phyloP scores from a whole-genome alignment of 1,140 invertebrate species.

The Patella vulgata region DNA sequence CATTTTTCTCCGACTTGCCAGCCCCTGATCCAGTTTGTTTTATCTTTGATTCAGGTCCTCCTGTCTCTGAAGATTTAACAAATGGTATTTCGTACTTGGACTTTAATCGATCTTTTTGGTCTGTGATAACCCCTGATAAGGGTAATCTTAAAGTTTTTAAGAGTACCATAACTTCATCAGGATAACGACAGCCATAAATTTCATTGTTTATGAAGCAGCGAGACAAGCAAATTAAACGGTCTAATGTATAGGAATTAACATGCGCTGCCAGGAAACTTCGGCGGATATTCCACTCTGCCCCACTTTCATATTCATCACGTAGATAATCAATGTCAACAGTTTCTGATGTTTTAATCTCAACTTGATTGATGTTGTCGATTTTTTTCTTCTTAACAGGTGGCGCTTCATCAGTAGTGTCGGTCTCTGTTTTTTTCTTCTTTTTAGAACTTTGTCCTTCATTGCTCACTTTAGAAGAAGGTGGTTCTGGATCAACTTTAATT shows the following conservation, averaged over 20 bases:
- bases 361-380: too few relatives aligned
- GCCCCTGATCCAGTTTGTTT: neutral
- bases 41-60: constrained; percentile 14
- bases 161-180: constrained; percentile 77
- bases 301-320: constrained; percentile 72
- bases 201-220: constrained; percentile 86
- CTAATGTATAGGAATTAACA: constrained; percentile 74
- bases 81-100: constrained; percentile 9
- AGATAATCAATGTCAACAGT: constrained; percentile 31
- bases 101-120: neutral
- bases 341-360: too few relatives aligned
- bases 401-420: too few relatives aligned
- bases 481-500: too few relatives aligned
- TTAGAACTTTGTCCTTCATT: too few relatives aligned
- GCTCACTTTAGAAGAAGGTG: too few relatives aligned
- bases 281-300: constrained; percentile 84
- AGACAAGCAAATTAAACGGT: constrained; percentile 82
- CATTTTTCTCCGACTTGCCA: neutral
- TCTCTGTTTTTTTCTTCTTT: too few relatives aligned
- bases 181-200: constrained; percentile 85
- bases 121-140: neutral
- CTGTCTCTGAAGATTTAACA: constrained; percentile 20
- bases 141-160: constrained; percentile 70
- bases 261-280: constrained; percentile 79
- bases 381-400: too few relatives aligned